Conservation (phyloP, 1,140 invertebrate species). For the Conopomorpha cramerella region DNA sequence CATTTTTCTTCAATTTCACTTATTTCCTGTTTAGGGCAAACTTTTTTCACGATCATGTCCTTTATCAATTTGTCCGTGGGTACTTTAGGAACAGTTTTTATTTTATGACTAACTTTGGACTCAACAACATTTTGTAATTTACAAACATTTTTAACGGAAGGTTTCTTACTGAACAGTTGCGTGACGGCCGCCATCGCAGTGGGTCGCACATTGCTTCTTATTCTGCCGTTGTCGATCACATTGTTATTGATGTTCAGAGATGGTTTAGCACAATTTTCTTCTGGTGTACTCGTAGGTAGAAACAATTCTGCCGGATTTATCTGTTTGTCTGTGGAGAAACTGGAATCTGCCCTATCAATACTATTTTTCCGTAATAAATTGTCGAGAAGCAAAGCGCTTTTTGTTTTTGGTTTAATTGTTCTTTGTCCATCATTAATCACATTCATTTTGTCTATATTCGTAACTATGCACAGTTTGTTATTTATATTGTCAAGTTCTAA, state of each 20-base stretch:
- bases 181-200: slow-evolving; percentile 43
- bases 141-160: slow-evolving; percentile 37
- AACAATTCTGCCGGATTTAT: slow-evolving; percentile 48
- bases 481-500: no score
- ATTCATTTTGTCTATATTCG: no score
- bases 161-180: slow-evolving; percentile 40
- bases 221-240: slow-evolving; percentile 45
- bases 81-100: slow-evolving; percentile 45
- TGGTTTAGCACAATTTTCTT: slow-evolving; percentile 33
- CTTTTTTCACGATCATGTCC: neutral
- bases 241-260: slow-evolving; percentile 59
- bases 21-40: no score
- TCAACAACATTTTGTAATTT: slow-evolving; percentile 42
- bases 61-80: slow-evolving; percentile 18
- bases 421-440: no score
- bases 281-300: slow-evolving; percentile 27
- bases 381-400: slow-evolving; percentile 55
- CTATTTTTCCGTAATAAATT: slow-evolving; percentile 62
- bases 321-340: slow-evolving; percentile 29
- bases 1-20: no score
- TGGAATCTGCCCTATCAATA: slow-evolving; percentile 50
- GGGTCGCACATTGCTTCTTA: slow-evolving; percentile 33
- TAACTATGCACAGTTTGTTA: no score
- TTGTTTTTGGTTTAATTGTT: slow-evolving; percentile 42
- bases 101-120: slow-evolving; percentile 37